A percentile compares a stretch with the other conserved stretches of the same genome.
Evolutionary conservation across 2,797 vertebrate species (phyloP).

Genomic region (Melanotaenia trifasciata): DNA sequence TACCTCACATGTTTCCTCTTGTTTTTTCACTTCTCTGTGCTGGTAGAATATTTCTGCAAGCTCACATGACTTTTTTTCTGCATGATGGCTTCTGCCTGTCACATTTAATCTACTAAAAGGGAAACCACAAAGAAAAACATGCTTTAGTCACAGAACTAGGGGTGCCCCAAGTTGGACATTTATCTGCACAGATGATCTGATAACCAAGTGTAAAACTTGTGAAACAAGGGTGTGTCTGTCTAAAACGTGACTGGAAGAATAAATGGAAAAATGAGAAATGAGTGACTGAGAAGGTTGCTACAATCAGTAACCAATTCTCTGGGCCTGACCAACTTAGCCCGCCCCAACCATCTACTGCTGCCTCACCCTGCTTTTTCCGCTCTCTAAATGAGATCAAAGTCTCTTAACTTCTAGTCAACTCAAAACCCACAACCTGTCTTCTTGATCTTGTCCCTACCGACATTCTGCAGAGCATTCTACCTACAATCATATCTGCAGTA

Average conservation of each 20-base stretch:
- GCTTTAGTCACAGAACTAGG: slow-evolving; percentile 43
- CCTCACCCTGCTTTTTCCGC: no score
- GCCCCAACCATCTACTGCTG: no score
- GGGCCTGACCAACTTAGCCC: no score
- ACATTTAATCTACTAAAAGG: slow-evolving; percentile 36
- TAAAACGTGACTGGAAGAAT: slow-evolving; percentile 9
- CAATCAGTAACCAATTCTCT: no score
- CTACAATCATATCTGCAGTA: no score
- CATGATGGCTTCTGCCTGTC: slow-evolving; percentile 39
- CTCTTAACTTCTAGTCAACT: no score
- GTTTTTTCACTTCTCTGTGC: slow-evolving; percentile 6
- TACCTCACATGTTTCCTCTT: slow-evolving; percentile 55
- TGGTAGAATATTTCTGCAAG: slow-evolving; percentile 56
- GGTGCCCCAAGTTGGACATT: slow-evolving; percentile 14
- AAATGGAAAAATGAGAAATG: neutral
- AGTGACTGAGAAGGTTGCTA: no score
- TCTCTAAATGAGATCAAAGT: no score
- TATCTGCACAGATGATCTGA: slow-evolving; percentile 34
- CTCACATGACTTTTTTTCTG: slow-evolving; percentile 65
- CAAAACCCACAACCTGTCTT: no score
- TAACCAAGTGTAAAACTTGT: slow-evolving; percentile 3
- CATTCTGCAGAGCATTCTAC: no score
- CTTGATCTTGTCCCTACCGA: no score
- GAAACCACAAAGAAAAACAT: slow-evolving; percentile 78
- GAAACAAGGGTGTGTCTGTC: slow-evolving; percentile 5